Percentiles rank a stretch among this genome's conserved stretches.
Evolutionary conservation across 2,888 invertebrate species (phyloP).

Genomic region (Noctuana brunneofusca): DNA sequence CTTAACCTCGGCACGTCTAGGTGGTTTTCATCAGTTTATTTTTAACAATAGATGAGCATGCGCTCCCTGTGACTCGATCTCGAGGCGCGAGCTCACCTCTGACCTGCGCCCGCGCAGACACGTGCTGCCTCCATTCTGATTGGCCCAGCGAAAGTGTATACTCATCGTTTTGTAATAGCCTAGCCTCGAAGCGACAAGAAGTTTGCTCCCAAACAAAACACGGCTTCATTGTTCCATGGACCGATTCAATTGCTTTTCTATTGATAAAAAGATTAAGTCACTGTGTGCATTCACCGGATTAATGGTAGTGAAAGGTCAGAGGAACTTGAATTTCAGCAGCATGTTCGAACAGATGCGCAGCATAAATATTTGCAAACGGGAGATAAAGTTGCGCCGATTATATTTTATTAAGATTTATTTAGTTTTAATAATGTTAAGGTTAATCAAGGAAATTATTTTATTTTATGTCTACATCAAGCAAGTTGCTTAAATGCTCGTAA

Average conservation of each 20-base stretch:
- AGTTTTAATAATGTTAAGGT: slow-evolving; percentile 21
- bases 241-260: slow-evolving; percentile 40
- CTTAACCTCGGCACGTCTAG: slow-evolving; percentile 29
- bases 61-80: slow-evolving; percentile 50
- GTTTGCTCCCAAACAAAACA: slow-evolving; percentile 48
- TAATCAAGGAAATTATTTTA: slow-evolving; percentile 15
- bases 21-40: slow-evolving; percentile 52
- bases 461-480: slow-evolving; percentile 10
- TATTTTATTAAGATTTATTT: slow-evolving; percentile 19
- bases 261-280: slow-evolving; percentile 32
- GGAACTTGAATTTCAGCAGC: slow-evolving; percentile 33
- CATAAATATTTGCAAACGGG: slow-evolving; percentile 23
- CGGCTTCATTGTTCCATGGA: slow-evolving; percentile 40
- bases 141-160: slow-evolving; percentile 64
- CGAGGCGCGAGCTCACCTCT: slow-evolving; percentile 66
- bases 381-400: slow-evolving; percentile 2
- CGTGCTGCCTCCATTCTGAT: slow-evolving; percentile 72
- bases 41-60: slow-evolving; percentile 57
- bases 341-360: slow-evolving; percentile 18
- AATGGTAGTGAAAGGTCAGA: slow-evolving; percentile 33
- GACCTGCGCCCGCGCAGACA: slow-evolving; percentile 62
- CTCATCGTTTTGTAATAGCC: slow-evolving; percentile 65
- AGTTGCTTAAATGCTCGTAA: slow-evolving; percentile 10
- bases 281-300: slow-evolving; percentile 32
- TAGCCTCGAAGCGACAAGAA: slow-evolving; percentile 47